Conservation (phyloP, 2,113 vertebrate genomes). For the Grantiella picta region DNA sequence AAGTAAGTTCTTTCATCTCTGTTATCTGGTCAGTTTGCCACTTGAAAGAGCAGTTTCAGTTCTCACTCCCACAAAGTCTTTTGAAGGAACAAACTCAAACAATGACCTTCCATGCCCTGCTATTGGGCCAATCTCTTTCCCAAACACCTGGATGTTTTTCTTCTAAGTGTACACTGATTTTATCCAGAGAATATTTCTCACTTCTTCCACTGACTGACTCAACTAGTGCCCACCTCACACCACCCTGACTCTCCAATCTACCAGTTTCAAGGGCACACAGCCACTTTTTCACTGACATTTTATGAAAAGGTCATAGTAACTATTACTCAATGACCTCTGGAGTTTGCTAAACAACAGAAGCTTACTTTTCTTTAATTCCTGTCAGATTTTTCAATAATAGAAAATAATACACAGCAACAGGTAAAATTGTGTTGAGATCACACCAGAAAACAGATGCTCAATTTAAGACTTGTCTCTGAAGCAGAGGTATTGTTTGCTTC, state of each 20-base stretch:
- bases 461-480: background rate
- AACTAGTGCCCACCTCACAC: background rate
- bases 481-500: background rate
- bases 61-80: background rate
- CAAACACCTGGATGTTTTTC: background rate
- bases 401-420: background rate
- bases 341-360: background rate
- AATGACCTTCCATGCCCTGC: background rate
- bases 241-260: background rate
- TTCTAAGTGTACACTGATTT: background rate
- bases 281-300: background rate
- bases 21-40: background rate
- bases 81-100: background rate
- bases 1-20: background rate
- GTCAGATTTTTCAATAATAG: background rate
- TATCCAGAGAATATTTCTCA: background rate
- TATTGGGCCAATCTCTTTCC: background rate
- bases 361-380: background rate
- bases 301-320: background rate
- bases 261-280: background rate
- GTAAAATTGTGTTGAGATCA: background rate
- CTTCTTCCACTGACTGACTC: background rate
- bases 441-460: background rate
- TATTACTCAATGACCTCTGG: background rate
- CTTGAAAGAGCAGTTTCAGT: background rate